Evolutionary conservation across 2,113 vertebrate genomes (phyloP).

Genomic region (Laticauda colubrina): DNA sequence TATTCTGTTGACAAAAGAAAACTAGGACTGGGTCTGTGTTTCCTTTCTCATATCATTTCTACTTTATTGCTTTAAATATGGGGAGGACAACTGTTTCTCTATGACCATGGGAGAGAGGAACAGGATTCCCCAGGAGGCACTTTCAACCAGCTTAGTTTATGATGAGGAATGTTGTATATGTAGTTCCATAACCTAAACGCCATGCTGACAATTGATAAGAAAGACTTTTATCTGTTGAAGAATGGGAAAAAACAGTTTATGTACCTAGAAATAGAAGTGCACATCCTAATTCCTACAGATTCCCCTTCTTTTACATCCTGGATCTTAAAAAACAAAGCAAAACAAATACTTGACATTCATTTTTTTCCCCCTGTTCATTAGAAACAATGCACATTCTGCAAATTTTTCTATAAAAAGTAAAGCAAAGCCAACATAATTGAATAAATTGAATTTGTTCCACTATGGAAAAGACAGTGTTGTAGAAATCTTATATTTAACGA

Average conservation of each 20-base stretch:
- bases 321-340: not conserved
- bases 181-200: not conserved
- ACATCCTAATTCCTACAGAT: not conserved
- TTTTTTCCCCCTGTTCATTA: not conserved
- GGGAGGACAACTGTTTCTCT: not conserved
- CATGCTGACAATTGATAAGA: not conserved
- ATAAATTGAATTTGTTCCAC: not conserved
- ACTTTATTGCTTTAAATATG: not conserved
- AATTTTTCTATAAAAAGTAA: not conserved
- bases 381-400: not conserved
- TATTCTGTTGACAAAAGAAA: constrained; percentile 14
- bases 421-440: not conserved
- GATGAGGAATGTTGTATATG: not conserved
- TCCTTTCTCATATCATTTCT: not conserved
- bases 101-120: not conserved
- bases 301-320: not conserved
- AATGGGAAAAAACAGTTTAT: not conserved
- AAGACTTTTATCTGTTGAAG: not conserved
- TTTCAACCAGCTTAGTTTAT: not conserved
- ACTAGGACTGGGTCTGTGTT: not conserved
- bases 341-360: not conserved
- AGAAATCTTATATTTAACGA: not conserved
- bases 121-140: not conserved
- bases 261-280: not conserved
- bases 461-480: not conserved